A percentile compares a stretch with the other conserved stretches of the same genome.
Evolutionary conservation across 2,797 vertebrate genomes (phyloP).

Genomic region (Hyperoplus lanceolatus): DNA sequence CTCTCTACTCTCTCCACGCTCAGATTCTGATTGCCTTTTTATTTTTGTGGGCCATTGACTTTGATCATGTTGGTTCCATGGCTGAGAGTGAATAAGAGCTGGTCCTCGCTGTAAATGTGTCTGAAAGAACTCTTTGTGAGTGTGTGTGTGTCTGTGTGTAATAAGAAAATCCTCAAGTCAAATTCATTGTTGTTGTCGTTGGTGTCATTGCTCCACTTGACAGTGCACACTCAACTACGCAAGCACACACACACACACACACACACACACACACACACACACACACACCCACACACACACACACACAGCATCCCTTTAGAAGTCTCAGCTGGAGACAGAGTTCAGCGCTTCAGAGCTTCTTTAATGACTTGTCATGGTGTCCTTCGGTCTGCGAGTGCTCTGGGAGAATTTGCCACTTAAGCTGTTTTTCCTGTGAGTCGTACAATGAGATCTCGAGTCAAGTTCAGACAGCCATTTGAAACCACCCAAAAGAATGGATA

Average conservation of each 20-base stretch:
- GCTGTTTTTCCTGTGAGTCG: slow-evolving; percentile 21
- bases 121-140: slow-evolving; percentile 13
- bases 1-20: slow-evolving; percentile 16
- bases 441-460: slow-evolving; percentile 4
- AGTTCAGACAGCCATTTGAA: slow-evolving; percentile 16
- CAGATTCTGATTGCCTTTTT: slow-evolving; percentile 19
- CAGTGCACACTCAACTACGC: slow-evolving; percentile 1
- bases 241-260: slow-evolving; percentile 12
- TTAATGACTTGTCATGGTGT: slow-evolving; percentile 61
- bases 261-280: slow-evolving; percentile 13
- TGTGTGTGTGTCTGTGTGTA: slow-evolving; percentile 11
- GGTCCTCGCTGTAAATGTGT: slow-evolving; percentile 39
- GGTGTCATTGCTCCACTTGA: slow-evolving; percentile 42
- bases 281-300: slow-evolving; percentile 29
- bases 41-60: slow-evolving; percentile 31
- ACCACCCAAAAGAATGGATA: background rate
- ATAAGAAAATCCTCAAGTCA: slow-evolving; percentile 47
- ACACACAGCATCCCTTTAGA: slow-evolving; percentile 35
- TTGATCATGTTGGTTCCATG: slow-evolving; percentile 27
- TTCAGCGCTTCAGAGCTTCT: slow-evolving; percentile 56
- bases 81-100: slow-evolving; percentile 26
- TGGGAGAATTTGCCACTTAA: slow-evolving; percentile 40
- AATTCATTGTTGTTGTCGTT: slow-evolving; percentile 52
- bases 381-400: slow-evolving; percentile 35
- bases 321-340: slow-evolving; percentile 68